A percentile compares a stretch with the other conserved stretches of the same genome.
Evolutionary conservation across 2,888 invertebrate species (phyloP).

Genomic region (Apamea anceps): DNA sequence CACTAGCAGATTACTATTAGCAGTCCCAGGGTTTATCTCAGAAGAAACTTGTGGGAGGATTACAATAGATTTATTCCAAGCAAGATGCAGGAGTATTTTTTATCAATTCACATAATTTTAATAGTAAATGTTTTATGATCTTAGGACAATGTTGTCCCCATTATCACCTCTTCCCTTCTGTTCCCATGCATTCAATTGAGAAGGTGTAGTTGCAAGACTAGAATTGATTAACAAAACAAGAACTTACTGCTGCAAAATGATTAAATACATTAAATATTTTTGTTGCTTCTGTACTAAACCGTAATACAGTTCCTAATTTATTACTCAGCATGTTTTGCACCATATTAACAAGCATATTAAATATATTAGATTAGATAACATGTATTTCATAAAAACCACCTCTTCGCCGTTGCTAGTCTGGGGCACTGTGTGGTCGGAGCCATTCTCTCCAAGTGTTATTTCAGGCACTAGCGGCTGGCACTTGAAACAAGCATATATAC

Average conservation of each 20-base stretch:
- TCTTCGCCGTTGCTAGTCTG: conserved; percentile 73
- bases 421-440: conserved; percentile 69
- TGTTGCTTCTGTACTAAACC: not conserved
- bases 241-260: not conserved
- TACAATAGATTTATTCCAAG: not conserved
- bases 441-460: conserved; percentile 82
- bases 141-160: not conserved
- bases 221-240: not conserved
- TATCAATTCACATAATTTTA: not conserved
- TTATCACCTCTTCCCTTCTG: not conserved
- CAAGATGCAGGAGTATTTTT: not conserved
- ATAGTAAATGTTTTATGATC: not conserved
- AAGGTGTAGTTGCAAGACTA: not conserved
- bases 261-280: not conserved
- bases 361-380: conserved; percentile 24
- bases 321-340: not conserved
- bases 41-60: not conserved
- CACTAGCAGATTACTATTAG: not conserved
- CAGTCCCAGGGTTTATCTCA: not conserved
- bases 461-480: conserved; percentile 89
- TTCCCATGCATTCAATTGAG: not conserved
- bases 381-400: conserved; percentile 43
- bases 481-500: conserved; percentile 87
- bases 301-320: conserved; percentile 3
- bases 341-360: conserved; percentile 8